Base-by-base conservation (phyloP, 1,140 invertebrate genomes). In the Parapsyche elsis region DNA sequence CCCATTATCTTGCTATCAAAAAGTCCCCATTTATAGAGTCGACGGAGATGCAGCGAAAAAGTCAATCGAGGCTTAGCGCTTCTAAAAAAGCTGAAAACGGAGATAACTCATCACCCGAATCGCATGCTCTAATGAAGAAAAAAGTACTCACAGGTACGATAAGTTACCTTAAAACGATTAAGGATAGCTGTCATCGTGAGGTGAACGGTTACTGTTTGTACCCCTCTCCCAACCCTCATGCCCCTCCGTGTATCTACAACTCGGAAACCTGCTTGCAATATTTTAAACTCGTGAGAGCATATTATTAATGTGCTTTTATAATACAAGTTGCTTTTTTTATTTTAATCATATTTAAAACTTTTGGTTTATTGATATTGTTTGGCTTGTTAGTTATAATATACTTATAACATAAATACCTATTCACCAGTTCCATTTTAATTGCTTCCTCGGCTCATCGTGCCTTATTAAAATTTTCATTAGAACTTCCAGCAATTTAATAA, bases 1-100 rank as follows among this genome's bases (percentile, higher is more conserved):
- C 77, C 61, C 67, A 78, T 26, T 71, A 24, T 30, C 9, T 77
- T 78, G 64, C 57, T 44, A 73, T 59, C 71, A 16, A 79, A 57
- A 71, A 76, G 78, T 76, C 26, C 59, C 74, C 61, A 57, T 76
- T 83, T 83, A 73, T 83, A 83, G 82, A 49, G 67, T 57, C 82
- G 7, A 71, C 49, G 46, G 71, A 70, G 16, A 71, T 73, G 74
- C 57, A 21, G 73, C 14, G 59, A 57, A 83, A 74, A 70, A 79
- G 49, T 70, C n/a, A 71, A 9, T 81, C 82, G 14, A 70, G 82
- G 19, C 14, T 81, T 5, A 77, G 53, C 7, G 74, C 75, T 7
- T 30, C 80, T 26, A 80, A 83, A 49, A 83, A 83, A 44, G 12
- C 76, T 16, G 82, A 83, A 16, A 80, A 80, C 16, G 59, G 46